A percentile compares a stretch with the other conserved stretches of the same genome.
These are phyloP conservation scores for Dolichopus griseipennis DNA, from an alignment of 2,888 invertebrate species.

Conservation along the genomic window DNA sequence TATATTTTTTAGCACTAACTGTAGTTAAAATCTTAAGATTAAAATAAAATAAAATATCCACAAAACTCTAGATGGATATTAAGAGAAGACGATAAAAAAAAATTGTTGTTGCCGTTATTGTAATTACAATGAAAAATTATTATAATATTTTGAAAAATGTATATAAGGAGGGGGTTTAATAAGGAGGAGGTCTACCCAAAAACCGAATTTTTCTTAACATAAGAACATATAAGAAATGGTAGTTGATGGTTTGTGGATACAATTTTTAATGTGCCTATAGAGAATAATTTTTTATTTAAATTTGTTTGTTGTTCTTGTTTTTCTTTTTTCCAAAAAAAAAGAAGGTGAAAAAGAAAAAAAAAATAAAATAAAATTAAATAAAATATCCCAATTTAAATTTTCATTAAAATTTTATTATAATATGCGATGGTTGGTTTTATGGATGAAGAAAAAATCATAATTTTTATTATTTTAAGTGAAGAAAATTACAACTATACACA, in stretches of 20 bases:
- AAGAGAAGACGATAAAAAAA: too few relatives aligned
- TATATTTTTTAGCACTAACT: too few relatives aligned
- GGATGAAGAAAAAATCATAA: neutral
- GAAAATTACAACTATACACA: neutral
- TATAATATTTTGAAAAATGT: too few relatives aligned
- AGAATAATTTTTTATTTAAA: neutral
- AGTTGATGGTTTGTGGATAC: neutral
- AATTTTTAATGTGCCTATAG: conserved; percentile 1
- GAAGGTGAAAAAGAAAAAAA: neutral
- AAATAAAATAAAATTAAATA: neutral
- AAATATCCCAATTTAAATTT: conserved; percentile 3
- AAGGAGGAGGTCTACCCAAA: too few relatives aligned
- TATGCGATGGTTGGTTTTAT: too few relatives aligned
- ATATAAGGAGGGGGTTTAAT: neutral
- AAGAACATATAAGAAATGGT: neutral
- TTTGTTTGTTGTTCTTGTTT: too few relatives aligned
- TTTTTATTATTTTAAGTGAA: neutral
- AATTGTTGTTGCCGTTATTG: too few relatives aligned
- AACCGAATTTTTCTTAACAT: neutral
- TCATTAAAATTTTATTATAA: neutral
- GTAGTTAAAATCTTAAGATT: too few relatives aligned
- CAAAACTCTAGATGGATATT: too few relatives aligned
- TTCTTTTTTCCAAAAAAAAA: too few relatives aligned
- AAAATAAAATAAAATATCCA: too few relatives aligned
- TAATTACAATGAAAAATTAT: too few relatives aligned